Base-by-base conservation (phyloP, 37 sponge, comb jelly and placozoan genomes). In the Axinella damicornis region DNA sequence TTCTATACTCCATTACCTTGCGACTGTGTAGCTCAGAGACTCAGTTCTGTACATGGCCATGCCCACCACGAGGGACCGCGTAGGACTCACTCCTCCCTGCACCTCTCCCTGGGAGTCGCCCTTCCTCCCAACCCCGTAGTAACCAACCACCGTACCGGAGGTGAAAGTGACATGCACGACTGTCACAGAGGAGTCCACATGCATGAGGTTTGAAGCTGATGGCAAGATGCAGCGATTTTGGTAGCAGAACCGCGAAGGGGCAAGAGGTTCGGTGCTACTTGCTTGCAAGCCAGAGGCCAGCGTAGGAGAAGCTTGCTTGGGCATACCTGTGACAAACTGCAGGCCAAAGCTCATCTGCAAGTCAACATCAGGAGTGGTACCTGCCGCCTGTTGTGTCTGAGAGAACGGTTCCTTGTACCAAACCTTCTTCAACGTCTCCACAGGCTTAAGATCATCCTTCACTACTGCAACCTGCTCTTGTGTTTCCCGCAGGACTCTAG, bases 111-210 rank as follows among this genome's bases (percentile, higher is more conserved):
- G 46, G 46, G 46, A 12, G 9, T 13, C 62, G 6, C 15, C 20
- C 38, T 41, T 20, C 13, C 46, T 46, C 46, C 46, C 46, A 46
- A 46, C 9, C 46, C 72, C 78, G 31, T 69, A 83, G 62, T 83
- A 89, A 4, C 18, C 83, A 58, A 89, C 83, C 54, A 89, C 83
- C 53, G 75, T 24, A 34, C 40, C 73, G n/a, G 84, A 53, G 9
- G 61, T 58, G 66, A 75, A 65, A 0, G 30, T 67, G 17, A 84
- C 57, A 16, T 66, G 56, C 17, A 66, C 56, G 28, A 75, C 57
- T 27, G 37, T 53, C 6, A 21, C 35, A 12, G 46, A 9, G 4
- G 46, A 12, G 5, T 75, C 76, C 18, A 30, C 56, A n/a, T 41
- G 36, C 24, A 25, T 30, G 28, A 19, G 36, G 24, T 4, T 16